These are phyloP conservation scores for Zaprionus africanus DNA, from an alignment of 1,140 invertebrate genomes.

Conservation along the genomic window DNA sequence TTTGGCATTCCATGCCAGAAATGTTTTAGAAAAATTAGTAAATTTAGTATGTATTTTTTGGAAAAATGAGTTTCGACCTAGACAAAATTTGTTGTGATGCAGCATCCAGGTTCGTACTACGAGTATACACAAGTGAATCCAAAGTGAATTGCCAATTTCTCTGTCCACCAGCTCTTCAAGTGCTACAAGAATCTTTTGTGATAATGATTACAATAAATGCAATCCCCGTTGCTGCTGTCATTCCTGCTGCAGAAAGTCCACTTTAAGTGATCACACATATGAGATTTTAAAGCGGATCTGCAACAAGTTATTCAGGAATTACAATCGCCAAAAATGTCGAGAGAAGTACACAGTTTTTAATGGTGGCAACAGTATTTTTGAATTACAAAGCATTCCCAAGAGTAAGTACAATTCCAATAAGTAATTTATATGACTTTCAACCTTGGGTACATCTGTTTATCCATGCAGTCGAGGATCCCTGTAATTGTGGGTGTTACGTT, in stretches of 20 bases:
- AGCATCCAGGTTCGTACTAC: constrained; percentile 48
- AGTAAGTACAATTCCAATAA: constrained; percentile 9
- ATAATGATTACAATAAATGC: constrained; percentile 44
- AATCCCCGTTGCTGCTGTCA: constrained; percentile 38
- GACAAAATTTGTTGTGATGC: constrained; percentile 47
- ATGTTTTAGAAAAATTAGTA: constrained; percentile 3
- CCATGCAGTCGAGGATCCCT: background rate
- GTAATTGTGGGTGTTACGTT: background rate
- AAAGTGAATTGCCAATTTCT: background rate
- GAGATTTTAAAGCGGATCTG: constrained; percentile 62
- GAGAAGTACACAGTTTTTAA: constrained; percentile 64
- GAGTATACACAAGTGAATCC: background rate
- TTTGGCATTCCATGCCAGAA: constrained; percentile 20
- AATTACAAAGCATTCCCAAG: background rate
- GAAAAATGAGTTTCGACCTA: constrained; percentile 56
- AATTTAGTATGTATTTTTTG: constrained; percentile 54
- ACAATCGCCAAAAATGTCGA: constrained; percentile 52
- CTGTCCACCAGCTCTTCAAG: constrained; percentile 52
- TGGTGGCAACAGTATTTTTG: constrained; percentile 59
- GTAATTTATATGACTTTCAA: no score
- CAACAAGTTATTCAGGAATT: constrained; percentile 62
- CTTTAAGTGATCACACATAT: constrained; percentile 57
- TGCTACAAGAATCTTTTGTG: constrained; percentile 56
- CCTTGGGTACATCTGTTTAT: background rate
- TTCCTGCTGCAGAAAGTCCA: constrained; percentile 30